Percentiles rank a stretch among this genome's conserved stretches.
Evolutionary conservation across 2,888 invertebrate genomes (phyloP).

Genomic region (Magallana nippona): DNA sequence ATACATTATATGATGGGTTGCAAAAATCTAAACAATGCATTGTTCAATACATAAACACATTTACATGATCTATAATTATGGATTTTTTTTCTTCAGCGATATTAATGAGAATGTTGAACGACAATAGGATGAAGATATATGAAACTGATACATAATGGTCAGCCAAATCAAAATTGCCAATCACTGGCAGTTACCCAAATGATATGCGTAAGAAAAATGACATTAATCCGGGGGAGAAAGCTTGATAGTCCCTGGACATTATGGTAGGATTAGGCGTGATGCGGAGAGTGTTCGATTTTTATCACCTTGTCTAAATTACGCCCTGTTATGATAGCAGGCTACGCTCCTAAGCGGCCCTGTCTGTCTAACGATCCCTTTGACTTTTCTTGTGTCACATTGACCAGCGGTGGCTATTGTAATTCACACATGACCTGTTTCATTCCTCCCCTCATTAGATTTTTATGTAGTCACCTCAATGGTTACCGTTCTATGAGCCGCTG

Average conservation of each 20-base stretch:
- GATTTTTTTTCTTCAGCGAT: background rate
- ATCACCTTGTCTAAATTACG: constrained; percentile 30
- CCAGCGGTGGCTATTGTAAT: constrained; percentile 25
- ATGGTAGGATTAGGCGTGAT: constrained; percentile 11
- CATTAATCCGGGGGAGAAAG: constrained; percentile 10
- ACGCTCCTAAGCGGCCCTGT: background rate
- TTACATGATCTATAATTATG: background rate
- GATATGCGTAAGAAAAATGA: constrained; percentile 27
- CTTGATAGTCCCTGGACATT: constrained; percentile 22
- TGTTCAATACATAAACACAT: too few species aligned
- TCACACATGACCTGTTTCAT: constrained; percentile 26
- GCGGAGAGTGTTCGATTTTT: constrained; percentile 10
- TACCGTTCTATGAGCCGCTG: background rate
- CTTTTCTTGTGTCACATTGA: constrained; percentile 33
- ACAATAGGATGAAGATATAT: background rate
- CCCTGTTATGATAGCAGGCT: constrained; percentile 22
- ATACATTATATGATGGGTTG: too few species aligned
- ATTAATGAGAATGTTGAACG: background rate
- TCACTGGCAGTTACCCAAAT: constrained; percentile 14
- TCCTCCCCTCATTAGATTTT: constrained; percentile 17
- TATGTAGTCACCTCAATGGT: constrained; percentile 19
- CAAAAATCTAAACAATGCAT: too few species aligned
- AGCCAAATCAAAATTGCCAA: constrained; percentile 12
- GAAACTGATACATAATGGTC: background rate
- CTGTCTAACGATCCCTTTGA: constrained; percentile 28